Conservation (phyloP, 1,140 invertebrate species). For the Eumeta japonica region DNA sequence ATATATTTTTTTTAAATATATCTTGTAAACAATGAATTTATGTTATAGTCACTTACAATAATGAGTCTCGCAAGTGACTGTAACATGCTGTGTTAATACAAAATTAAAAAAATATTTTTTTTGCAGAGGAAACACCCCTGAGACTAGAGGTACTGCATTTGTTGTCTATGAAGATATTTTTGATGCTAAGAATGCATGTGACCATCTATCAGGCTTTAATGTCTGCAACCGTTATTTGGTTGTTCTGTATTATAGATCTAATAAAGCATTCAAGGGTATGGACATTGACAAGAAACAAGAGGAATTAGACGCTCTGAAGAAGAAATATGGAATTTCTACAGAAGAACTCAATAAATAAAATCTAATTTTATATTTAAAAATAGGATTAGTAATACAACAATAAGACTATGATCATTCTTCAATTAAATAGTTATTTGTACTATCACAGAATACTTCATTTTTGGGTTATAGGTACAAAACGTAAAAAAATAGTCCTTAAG, state of each 20-base stretch:
- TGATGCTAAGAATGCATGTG: conserved; percentile 99
- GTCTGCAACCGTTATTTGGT: conserved; percentile 98
- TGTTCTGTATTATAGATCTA: conserved; percentile 94
- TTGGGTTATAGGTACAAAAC: too few relatives aligned
- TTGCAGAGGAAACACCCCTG: conserved; percentile 92
- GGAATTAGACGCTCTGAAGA: conserved; percentile 94
- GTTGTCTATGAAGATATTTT: conserved; percentile 99
- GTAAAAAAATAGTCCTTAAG: too few relatives aligned
- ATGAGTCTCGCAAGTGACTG: too few relatives aligned
- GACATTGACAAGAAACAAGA: conserved; percentile 97
- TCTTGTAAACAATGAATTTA: too few relatives aligned
- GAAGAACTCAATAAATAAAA: conserved; percentile 50
- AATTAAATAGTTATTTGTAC: too few relatives aligned
- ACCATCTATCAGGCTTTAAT: conserved; percentile 98
- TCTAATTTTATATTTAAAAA: conserved; percentile 4
- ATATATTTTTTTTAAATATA: too few relatives aligned
- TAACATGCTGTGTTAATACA: too few relatives aligned
- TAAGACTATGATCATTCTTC: too few relatives aligned
- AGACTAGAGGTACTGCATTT: conserved; percentile 97
- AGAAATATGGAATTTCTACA: conserved; percentile 78
- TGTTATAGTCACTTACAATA: too few relatives aligned
- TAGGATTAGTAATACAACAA: too few relatives aligned
- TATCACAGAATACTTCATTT: too few relatives aligned
- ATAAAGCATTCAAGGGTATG: conserved; percentile 93
- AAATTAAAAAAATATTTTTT: too few relatives aligned